Percentiles rank a stretch among this genome's conserved stretches.
Evolutionary conservation across 2,888 invertebrate genomes (phyloP).

Genomic region (Erynnis tages): DNA sequence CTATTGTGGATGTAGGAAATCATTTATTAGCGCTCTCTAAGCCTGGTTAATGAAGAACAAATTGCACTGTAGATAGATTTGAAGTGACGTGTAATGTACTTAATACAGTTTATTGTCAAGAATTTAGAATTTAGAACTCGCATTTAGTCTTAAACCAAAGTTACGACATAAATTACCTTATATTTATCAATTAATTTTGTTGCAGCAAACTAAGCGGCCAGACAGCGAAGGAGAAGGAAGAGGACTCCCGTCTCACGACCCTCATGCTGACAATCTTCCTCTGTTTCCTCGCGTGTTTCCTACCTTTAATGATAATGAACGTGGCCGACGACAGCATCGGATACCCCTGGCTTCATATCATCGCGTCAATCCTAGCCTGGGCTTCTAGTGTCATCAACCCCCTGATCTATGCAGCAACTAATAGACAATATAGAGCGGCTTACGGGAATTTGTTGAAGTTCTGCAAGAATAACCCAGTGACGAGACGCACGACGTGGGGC

Average conservation of each 20-base stretch:
- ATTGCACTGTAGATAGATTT: too few species aligned
- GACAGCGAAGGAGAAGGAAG: slow-evolving; percentile 78
- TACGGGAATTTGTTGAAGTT: slow-evolving; percentile 79
- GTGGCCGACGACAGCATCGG: slow-evolving; percentile 89
- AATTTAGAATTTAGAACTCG: too few species aligned
- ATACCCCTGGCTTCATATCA: slow-evolving; percentile 89
- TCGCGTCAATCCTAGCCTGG: slow-evolving; percentile 94
- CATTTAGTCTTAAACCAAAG: too few species aligned
- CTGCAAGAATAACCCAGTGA: slow-evolving; percentile 62
- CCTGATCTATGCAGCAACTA: slow-evolving; percentile 94
- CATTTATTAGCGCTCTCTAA: too few species aligned
- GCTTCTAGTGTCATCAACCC: slow-evolving; percentile 95
- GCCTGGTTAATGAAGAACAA: too few species aligned
- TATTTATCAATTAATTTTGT: slow-evolving; percentile 20
- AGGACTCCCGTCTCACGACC: slow-evolving; percentile 90
- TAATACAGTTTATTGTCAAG: too few species aligned
- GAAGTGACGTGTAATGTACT: too few species aligned
- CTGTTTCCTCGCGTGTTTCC: slow-evolving; percentile 92
- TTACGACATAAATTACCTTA: too few species aligned
- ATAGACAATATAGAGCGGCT: slow-evolving; percentile 88
- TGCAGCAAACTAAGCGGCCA: slow-evolving; percentile 75
- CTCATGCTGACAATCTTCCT: slow-evolving; percentile 94
- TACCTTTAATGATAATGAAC: slow-evolving; percentile 94
- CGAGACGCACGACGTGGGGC: slow-evolving; percentile 67
- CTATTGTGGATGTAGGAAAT: too few species aligned